Evolutionary conservation across 1,140 invertebrate species (phyloP).

Genomic region (Brachionus rubens): DNA sequence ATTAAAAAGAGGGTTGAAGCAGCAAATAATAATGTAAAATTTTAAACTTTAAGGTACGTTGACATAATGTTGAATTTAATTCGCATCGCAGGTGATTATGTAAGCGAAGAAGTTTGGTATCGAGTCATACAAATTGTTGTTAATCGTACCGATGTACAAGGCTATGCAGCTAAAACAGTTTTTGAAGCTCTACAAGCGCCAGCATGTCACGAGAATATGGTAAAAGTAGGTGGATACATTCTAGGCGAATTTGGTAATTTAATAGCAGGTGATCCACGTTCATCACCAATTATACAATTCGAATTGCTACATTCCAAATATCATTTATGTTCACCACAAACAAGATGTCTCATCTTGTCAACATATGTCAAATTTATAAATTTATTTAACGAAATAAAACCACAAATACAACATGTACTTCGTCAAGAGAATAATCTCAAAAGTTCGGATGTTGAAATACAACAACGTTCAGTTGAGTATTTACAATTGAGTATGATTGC

Average conservation of each 20-base stretch:
- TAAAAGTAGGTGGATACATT: conserved; percentile 99
- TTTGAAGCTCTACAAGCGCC: conserved; percentile 93
- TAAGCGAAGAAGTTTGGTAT: conserved; percentile 92
- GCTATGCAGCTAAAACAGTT: conserved; percentile 98
- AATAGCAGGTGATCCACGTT: conserved; percentile 95
- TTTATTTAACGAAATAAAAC: conserved; percentile 96
- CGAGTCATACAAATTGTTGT: conserved; percentile 99
- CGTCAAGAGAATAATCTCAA: conserved; percentile 90
- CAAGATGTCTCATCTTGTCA: conserved; percentile 87
- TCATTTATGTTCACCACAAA: conserved; percentile 92
- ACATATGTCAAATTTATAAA: conserved; percentile 99
- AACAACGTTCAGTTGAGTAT: conserved; percentile 97
- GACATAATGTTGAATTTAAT: conserved; percentile 99
- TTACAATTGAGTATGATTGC: conserved; percentile 91
- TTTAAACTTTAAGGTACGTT: too few species aligned
- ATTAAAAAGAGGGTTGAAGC: too few species aligned
- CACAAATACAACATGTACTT: conserved; percentile 92
- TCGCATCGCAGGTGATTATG: conserved; percentile 98
- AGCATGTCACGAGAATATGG: conserved; percentile 99
- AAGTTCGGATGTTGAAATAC: conserved; percentile 94
- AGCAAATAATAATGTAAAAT: too few species aligned
- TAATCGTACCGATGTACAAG: conserved; percentile 92
- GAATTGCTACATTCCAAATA: conserved; percentile 89
- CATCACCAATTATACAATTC: conserved; percentile 86
- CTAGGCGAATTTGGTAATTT: conserved; percentile 99